Evolutionary conservation across 2,113 vertebrate species (phyloP).

Genomic region (Opisthocomus hoazin): DNA sequence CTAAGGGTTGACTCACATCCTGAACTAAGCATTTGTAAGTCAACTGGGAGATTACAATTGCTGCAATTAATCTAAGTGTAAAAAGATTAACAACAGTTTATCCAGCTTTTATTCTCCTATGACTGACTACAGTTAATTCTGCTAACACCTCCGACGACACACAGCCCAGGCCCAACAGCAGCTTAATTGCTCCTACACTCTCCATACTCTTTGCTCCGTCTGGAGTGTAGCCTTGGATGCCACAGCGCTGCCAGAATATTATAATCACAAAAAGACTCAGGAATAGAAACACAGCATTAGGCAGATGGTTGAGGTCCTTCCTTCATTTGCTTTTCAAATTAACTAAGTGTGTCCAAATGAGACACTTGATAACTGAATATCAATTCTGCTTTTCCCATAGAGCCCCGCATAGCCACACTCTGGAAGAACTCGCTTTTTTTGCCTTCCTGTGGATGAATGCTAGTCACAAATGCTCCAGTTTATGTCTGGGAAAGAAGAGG

Average conservation of each 20-base stretch:
- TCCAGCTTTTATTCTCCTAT: background rate
- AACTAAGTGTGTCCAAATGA: slow-evolving; percentile 12
- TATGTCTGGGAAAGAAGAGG: background rate
- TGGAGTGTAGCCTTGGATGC: background rate
- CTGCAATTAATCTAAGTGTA: background rate
- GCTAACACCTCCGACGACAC: background rate
- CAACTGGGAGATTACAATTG: background rate
- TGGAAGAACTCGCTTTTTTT: background rate
- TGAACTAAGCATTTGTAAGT: background rate
- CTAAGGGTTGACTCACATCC: background rate
- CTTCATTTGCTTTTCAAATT: slow-evolving; percentile 43
- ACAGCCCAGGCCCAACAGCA: background rate
- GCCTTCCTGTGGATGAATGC: fast-evolving
- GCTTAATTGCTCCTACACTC: background rate
- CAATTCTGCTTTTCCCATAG: background rate
- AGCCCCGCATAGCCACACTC: background rate
- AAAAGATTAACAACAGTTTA: background rate
- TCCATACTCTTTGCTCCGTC: background rate
- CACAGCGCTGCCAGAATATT: background rate
- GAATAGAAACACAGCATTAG: background rate
- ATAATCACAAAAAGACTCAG: background rate
- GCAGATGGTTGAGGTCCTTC: slow-evolving; percentile 38
- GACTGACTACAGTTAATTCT: background rate
- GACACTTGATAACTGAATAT: background rate
- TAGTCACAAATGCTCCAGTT: background rate